Evolutionary conservation across 2,113 vertebrate genomes (phyloP), one percentile per base, ranked within the genome.

Genomic region (Dendrocopos noguchii): DNA sequence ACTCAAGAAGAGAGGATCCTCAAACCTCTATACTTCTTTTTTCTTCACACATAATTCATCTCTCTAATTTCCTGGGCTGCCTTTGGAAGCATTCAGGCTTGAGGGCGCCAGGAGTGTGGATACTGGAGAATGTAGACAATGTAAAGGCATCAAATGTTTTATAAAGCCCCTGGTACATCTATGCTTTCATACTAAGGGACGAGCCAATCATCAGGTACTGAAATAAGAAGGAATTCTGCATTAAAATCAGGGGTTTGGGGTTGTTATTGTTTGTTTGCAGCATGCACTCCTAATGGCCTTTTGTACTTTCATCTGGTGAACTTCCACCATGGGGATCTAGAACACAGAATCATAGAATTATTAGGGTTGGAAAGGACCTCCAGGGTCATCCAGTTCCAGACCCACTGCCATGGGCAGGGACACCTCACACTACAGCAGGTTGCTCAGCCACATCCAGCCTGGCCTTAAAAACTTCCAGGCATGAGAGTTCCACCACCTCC

Each of bases 51-150:
- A 1, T 39, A 63, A 19, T 11, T 15, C 12, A 34, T 63, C 52
- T 77, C 5, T 70, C 20, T 67, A 0, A 0, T 71, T 73, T 93
- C 53, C 33, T 73, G 56, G 34, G 5, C 44, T 92, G 33, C 42
- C 53, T 90, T 88, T 72, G 31, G 36, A 88, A 88, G 21, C 19
- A 22, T 6, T 2, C 1, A 9, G 7, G 10, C 31, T 77, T 67
- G n/a, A 59, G 65, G 59, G 24, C 64, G 53, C 5, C 25, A 65
- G 4, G 56, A 59, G 16, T 31, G 28, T 0, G 0, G 27, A 28
- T 60, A 7, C 61, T 84, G 56, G 53, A 80, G 56, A 70, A n/a
- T 9, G 7, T 15, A n/a, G 25, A 39, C 24, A 8, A n/a, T 78
- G 12, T 60, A 57, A 84, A 52, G 53, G 67, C 33, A 27, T 8